Evolutionary conservation across 1,140 invertebrate species (phyloP).

Genomic region (Phocides pigmalion): DNA sequence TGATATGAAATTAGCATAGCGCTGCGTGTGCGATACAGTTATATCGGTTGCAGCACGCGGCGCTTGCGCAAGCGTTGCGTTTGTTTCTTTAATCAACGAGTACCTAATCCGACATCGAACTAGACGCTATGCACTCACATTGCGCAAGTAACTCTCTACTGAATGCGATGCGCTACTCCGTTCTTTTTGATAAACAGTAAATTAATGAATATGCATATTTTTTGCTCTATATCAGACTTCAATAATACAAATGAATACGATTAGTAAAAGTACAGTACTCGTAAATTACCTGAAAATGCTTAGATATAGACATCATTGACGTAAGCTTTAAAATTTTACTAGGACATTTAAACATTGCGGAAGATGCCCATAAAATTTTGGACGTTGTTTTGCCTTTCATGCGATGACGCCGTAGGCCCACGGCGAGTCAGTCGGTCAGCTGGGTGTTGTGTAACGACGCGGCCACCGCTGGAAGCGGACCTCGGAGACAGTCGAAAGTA

Average conservation of each 20-base stretch:
- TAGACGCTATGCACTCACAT: constrained; percentile 36
- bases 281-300: neutral
- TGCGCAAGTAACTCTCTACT: constrained; percentile 31
- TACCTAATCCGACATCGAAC: constrained; percentile 48
- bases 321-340: constrained; percentile 5
- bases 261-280: neutral
- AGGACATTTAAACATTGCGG: constrained; percentile 20
- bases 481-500: constrained; percentile 39
- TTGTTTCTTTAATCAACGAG: constrained; percentile 49
- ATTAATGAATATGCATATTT: too few relatives aligned
- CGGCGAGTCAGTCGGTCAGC: constrained; percentile 22
- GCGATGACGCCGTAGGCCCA: neutral
- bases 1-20: constrained; percentile 9
- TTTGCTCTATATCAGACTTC: neutral
- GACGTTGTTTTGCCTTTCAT: constrained; percentile 37
- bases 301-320: neutral
- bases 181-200: neutral
- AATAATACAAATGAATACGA: neutral
- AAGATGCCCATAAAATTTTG: constrained; percentile 20
- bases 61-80: constrained; percentile 43
- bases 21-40: constrained; percentile 16
- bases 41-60: constrained; percentile 19
- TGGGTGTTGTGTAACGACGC: constrained; percentile 16
- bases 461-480: constrained; percentile 7
- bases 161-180: neutral